These are phyloP conservation scores for Neodiprion fabricii DNA, from an alignment of 1,140 invertebrate genomes.

Conservation along the genomic window DNA sequence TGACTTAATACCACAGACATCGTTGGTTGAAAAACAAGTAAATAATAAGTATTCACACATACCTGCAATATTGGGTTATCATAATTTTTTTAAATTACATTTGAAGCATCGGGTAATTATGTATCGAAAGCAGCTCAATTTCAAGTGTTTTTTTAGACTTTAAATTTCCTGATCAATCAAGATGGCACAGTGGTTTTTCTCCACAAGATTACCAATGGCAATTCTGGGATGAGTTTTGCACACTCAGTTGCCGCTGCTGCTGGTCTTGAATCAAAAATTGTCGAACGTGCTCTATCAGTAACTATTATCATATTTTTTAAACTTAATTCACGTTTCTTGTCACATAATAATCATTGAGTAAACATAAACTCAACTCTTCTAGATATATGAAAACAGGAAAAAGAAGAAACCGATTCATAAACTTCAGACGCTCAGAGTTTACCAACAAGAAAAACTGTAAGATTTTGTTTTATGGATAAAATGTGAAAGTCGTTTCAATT, in stretches of 20 bases:
- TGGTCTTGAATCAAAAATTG: slow-evolving; percentile 29
- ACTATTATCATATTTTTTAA: not conserved
- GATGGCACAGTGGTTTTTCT: slow-evolving; percentile 36
- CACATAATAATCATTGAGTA: not conserved
- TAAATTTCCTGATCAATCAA: slow-evolving; percentile 35
- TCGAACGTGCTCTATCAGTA: slow-evolving; percentile 34
- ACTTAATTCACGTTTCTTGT: not conserved
- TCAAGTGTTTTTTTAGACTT: slow-evolving; percentile 32
- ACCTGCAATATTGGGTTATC: too few relatives aligned
- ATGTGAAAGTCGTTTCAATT: slow-evolving; percentile 5
- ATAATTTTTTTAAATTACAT: too few relatives aligned
- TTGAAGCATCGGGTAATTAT: too few relatives aligned
- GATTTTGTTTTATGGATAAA: slow-evolving; percentile 12
- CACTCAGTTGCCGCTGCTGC: slow-evolving; percentile 37
- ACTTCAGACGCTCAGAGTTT: slow-evolving; percentile 11
- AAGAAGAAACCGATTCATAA: slow-evolving; percentile 14
- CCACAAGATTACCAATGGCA: slow-evolving; percentile 35
- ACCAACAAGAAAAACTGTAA: slow-evolving; percentile 24
- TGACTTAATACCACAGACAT: slow-evolving; percentile 60
- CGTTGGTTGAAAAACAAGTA: slow-evolving; percentile 63
- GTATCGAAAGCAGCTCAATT: slow-evolving; percentile 55
- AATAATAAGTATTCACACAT: slow-evolving; percentile 18
- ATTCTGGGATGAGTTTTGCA: slow-evolving; percentile 37
- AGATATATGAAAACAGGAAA: slow-evolving; percentile 34
- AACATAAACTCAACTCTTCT: not conserved